Conservation (phyloP, 2,797 vertebrate genomes). For the Hemibagrus guttatus region DNA sequence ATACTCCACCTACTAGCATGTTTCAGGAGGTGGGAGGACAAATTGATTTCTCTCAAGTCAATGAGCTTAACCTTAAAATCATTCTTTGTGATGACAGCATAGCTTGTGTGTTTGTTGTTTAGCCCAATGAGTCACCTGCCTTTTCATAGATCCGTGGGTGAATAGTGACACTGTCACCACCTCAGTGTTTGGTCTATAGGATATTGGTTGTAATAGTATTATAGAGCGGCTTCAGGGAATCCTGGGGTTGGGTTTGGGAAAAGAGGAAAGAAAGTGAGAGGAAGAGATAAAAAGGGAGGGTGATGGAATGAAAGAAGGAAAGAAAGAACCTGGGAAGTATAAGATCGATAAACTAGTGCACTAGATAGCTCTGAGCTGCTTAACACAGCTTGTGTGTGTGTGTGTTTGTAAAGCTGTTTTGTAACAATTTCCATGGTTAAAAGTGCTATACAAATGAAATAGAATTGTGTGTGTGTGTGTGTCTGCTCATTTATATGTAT, state of each 20-base stretch:
- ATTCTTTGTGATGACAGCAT: background rate
- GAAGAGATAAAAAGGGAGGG: background rate
- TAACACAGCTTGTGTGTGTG: background rate
- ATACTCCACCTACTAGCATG: background rate
- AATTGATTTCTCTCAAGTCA: background rate
- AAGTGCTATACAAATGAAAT: background rate
- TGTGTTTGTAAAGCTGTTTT: background rate
- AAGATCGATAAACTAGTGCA: too few relatives aligned
- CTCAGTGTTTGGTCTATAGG: background rate
- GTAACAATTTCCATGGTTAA: background rate
- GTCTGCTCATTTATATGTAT: constrained; percentile 15
- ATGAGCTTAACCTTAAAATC: constrained; percentile 4
- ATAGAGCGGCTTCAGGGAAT: background rate
- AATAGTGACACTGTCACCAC: background rate
- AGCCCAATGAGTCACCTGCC: background rate
- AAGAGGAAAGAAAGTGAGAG: background rate
- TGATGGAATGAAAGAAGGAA: background rate
- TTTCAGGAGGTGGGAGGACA: background rate
- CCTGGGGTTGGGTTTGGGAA: background rate
- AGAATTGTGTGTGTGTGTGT: background rate
- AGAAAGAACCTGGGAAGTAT: background rate
- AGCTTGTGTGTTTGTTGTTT: background rate
- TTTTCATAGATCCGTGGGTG: background rate
- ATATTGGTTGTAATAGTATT: background rate
- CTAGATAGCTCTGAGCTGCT: background rate